These are phyloP conservation scores for Ceuthmochares aereus DNA, from an alignment of 2,113 vertebrate species.

Conservation along the genomic window DNA sequence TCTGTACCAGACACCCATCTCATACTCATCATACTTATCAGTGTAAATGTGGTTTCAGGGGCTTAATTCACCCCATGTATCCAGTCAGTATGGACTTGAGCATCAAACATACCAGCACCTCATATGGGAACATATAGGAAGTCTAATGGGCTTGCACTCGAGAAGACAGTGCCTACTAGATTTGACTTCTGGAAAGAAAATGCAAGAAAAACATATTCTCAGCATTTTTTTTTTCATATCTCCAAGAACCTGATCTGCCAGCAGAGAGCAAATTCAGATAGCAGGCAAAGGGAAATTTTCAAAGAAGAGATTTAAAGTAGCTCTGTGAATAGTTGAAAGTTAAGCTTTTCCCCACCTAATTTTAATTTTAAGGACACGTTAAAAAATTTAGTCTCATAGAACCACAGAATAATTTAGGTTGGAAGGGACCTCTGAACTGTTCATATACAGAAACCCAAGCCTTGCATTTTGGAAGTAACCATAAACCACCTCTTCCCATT, in stretches of 20 bases:
- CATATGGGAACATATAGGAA: accelerated
- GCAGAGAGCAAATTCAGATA: slow-evolving; percentile 9
- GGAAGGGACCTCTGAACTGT: slow-evolving; percentile 33
- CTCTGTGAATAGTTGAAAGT: slow-evolving; percentile 51
- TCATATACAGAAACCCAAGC: background rate
- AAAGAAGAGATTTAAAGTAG: slow-evolving; percentile 52
- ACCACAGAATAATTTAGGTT: slow-evolving; percentile 41
- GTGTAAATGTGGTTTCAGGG: background rate
- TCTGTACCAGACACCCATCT: background rate
- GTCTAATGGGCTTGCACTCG: background rate
- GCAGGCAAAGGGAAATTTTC: slow-evolving; percentile 26
- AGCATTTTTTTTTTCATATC: background rate
- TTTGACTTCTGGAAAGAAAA: background rate
- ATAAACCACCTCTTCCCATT: background rate
- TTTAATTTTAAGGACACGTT: slow-evolving; percentile 59
- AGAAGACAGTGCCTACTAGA: background rate
- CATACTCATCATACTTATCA: background rate
- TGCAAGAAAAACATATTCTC: background rate
- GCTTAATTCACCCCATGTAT: background rate
- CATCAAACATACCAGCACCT: background rate
- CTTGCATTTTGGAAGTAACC: slow-evolving; percentile 17
- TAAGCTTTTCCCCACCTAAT: slow-evolving; percentile 11
- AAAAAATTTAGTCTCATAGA: slow-evolving; percentile 49
- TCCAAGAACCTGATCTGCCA: background rate
- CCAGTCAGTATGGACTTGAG: background rate